Evolutionary conservation across 2,797 vertebrate species (phyloP).

Genomic region (Cuculus canorus): DNA sequence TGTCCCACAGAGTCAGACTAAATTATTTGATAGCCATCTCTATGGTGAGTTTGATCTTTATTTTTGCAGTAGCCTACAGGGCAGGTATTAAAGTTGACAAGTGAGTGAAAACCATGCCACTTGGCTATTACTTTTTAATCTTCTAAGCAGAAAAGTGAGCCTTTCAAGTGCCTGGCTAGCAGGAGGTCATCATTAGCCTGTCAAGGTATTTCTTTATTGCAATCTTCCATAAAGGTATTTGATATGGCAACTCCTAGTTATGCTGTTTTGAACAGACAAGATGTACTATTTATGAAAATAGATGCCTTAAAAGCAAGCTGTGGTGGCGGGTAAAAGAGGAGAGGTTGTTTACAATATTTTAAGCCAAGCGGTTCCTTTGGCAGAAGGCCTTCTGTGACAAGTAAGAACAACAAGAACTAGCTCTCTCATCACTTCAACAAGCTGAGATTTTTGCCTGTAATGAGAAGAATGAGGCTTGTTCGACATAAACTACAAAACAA

Average conservation of each 20-base stretch:
- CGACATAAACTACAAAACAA: conserved; percentile 49
- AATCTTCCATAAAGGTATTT: neutral
- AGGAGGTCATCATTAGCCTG: conserved; percentile 56
- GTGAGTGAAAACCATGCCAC: neutral
- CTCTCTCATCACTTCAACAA: conserved; percentile 11
- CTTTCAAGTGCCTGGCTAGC: neutral
- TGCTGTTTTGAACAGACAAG: conserved; percentile 21
- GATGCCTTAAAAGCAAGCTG: conserved; percentile 39
- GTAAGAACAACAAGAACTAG: conserved; percentile 46
- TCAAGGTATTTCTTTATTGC: conserved; percentile 30
- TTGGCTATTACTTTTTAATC: conserved; percentile 25
- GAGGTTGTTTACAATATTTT: conserved; percentile 48
- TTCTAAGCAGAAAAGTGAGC: neutral
- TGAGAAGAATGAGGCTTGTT: conserved; percentile 54
- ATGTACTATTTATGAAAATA: conserved; percentile 8
- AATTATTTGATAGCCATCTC: neutral
- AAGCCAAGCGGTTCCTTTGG: conserved; percentile 42
- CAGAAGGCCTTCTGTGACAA: conserved; percentile 52
- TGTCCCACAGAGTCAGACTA: neutral
- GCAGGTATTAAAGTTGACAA: neutral
- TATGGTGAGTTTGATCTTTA: neutral
- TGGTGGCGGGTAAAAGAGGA: neutral
- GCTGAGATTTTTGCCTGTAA: conserved; percentile 54
- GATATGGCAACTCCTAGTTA: conserved; percentile 26
- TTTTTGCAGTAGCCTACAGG: neutral